A percentile compares a stretch with the other conserved stretches of the same genome.
These are phyloP conservation scores for Rhinoderma darwinii DNA, from an alignment of 2,113 vertebrate species.

Conservation along the genomic window DNA sequence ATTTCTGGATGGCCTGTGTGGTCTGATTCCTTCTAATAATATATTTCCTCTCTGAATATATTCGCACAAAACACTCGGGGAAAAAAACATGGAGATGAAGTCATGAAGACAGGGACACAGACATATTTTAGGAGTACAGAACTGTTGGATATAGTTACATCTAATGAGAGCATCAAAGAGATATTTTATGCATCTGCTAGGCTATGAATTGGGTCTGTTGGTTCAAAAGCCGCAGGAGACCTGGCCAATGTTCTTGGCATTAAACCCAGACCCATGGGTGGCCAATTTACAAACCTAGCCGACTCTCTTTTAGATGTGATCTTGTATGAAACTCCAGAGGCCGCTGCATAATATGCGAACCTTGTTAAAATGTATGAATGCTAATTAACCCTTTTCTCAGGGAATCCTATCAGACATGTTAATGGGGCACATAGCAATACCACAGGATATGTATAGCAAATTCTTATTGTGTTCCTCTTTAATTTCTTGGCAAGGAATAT, in stretches of 20 bases:
- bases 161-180: constrained; percentile 5
- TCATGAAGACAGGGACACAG: background rate
- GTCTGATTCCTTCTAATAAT: background rate
- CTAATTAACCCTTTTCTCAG: background rate
- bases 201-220: constrained; percentile 16
- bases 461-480: background rate
- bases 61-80: background rate
- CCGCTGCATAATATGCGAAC: background rate
- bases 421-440: background rate
- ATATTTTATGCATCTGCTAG: background rate
- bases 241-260: background rate
- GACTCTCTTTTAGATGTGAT: constrained; percentile 1
- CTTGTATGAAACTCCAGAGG: constrained; percentile 22
- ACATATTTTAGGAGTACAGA: background rate
- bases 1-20: background rate
- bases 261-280: constrained; percentile 21
- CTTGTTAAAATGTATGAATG: constrained; percentile 44
- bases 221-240: constrained; percentile 14
- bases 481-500: background rate
- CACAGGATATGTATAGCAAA: background rate
- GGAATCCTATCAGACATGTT: constrained; percentile 5
- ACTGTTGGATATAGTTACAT: background rate
- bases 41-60: background rate
- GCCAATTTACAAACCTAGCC: constrained; percentile 14
- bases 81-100: background rate